phyloP scores from a whole-genome alignment of 37 sponge, comb jelly and placozoan species.

The Oscarella lobularis region DNA sequence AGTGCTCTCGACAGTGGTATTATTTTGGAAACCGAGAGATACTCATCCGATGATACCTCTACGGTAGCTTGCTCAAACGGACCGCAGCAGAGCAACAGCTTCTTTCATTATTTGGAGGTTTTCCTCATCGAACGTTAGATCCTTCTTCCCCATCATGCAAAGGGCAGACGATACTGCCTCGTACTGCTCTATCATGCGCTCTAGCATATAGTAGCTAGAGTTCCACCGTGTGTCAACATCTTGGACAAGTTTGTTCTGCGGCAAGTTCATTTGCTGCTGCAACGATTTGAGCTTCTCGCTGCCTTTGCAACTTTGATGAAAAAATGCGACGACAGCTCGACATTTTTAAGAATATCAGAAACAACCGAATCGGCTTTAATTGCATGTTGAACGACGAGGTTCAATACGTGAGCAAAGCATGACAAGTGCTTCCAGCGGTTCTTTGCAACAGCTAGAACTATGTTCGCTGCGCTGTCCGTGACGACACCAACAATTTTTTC shows the following conservation, averaged over 20 bases:
- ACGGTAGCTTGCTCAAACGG: conserved; percentile 22
- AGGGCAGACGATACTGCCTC: conserved; percentile 19
- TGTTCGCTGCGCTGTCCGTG: neutral
- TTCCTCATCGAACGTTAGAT: conserved; percentile 19
- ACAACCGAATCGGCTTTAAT: neutral
- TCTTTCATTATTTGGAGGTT: conserved; percentile 13
- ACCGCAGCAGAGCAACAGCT: conserved; percentile 7
- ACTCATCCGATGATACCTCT: conserved; percentile 20
- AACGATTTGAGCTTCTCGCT: conserved; percentile 2
- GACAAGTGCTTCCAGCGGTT: conserved; percentile 12
- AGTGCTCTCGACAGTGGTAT: conserved; percentile 15
- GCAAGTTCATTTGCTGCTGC: neutral
- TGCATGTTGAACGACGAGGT: conserved; percentile 14
- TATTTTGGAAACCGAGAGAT: conserved; percentile 19
- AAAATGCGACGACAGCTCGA: conserved; percentile 14
- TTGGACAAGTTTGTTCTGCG: conserved; percentile 2
- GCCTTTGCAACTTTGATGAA: conserved; percentile 12
- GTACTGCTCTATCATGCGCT: conserved; percentile 17
- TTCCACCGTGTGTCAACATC: conserved; percentile 26
- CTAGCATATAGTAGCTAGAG: conserved; percentile 23
- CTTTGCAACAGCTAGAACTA: conserved; percentile 9
- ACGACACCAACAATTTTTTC: neutral
- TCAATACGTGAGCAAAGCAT: conserved; percentile 17
- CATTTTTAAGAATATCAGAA: conserved; percentile 10
- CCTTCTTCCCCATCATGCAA: conserved; percentile 10